These are phyloP conservation scores for Gymnobelideus leadbeateri DNA, from an alignment of 2,113 vertebrate species.

Conservation along the genomic window DNA sequence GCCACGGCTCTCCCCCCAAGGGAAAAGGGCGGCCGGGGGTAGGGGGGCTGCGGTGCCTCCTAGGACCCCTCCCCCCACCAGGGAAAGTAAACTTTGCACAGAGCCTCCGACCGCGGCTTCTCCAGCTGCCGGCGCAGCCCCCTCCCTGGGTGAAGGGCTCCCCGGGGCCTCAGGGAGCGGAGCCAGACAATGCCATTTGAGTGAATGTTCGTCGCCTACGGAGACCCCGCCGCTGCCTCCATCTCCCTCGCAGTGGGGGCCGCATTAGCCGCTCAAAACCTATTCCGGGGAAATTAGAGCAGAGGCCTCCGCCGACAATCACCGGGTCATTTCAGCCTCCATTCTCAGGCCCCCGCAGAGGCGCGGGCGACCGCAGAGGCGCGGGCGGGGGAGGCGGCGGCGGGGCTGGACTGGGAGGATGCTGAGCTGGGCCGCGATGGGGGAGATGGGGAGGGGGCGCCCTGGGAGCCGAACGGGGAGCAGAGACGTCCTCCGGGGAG, in stretches of 20 bases:
- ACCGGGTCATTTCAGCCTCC: slow-evolving; percentile 84
- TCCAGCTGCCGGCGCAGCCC: background rate
- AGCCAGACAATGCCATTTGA: slow-evolving; percentile 80
- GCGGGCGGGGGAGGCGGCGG: slow-evolving; percentile 58
- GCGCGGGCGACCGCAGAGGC: slow-evolving; percentile 78
- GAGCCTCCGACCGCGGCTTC: background rate
- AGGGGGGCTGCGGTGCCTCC: background rate
- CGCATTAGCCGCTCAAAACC: slow-evolving; percentile 86
- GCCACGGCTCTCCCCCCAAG: background rate
- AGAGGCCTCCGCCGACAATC: slow-evolving; percentile 85
- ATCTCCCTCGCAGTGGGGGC: slow-evolving; percentile 86
- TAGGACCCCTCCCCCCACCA: background rate
- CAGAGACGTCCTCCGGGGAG: background rate
- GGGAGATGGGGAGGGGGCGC: background rate
- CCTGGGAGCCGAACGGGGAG: background rate
- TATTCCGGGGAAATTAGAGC: slow-evolving; percentile 88
- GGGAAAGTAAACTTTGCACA: background rate
- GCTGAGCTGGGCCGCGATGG: background rate
- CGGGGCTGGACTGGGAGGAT: background rate
- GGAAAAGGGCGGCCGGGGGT: background rate
- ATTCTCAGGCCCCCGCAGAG: slow-evolving; percentile 83
- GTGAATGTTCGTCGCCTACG: slow-evolving; percentile 76
- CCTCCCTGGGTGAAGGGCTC: slow-evolving; percentile 75
- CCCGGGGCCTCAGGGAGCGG: slow-evolving; percentile 67
- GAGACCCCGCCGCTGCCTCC: slow-evolving; percentile 83